Evolutionary conservation across 1,140 invertebrate genomes (phyloP).

Genomic region (Gerris buenoi): DNA sequence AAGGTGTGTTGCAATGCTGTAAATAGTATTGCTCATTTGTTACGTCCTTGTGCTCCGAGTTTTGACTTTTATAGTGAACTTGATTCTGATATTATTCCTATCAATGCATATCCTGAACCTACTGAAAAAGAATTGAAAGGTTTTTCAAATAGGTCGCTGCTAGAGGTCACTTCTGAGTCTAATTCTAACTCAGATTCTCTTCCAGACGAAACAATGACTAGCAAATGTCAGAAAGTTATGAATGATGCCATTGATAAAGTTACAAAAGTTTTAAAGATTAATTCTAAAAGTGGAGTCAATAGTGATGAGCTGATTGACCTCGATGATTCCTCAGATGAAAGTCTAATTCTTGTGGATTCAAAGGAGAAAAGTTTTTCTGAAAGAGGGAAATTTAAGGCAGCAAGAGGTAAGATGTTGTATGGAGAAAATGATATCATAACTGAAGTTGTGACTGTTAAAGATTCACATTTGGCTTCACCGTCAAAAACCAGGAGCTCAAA

Average conservation of each 20-base stretch:
- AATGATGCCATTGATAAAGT: neutral
- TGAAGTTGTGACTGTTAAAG: neutral
- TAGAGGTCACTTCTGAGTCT: no score
- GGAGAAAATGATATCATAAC: neutral
- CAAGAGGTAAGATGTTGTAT: neutral
- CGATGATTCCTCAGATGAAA: neutral
- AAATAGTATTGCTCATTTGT: neutral
- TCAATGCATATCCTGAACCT: neutral
- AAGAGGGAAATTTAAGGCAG: neutral
- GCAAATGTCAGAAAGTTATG: neutral
- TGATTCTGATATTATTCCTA: neutral
- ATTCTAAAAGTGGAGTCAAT: no score
- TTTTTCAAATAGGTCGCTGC: no score
- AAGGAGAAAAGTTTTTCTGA: neutral
- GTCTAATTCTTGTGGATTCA: neutral
- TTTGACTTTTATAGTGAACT: neutral
- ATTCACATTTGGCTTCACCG: neutral
- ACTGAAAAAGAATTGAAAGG: neutral
- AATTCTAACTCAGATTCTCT: neutral
- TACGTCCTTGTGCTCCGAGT: neutral
- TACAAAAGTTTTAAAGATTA: no score
- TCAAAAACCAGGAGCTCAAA: neutral
- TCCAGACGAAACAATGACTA: neutral
- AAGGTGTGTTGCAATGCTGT: neutral
- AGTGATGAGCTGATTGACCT: neutral